Evolutionary conservation across 2,888 invertebrate species (phyloP).

Genomic region (Halocaridina rubra): DNA sequence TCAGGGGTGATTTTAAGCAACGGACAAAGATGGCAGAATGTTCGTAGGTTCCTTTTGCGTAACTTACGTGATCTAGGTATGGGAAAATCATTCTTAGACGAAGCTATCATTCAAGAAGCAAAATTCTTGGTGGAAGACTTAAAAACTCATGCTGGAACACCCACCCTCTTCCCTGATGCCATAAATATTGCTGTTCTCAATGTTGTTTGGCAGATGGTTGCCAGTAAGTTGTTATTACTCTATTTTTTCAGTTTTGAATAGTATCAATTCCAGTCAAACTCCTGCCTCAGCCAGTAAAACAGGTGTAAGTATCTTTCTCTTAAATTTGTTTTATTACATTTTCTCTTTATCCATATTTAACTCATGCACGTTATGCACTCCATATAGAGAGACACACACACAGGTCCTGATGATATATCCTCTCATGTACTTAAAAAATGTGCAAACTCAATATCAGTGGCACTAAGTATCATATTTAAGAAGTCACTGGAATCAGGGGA

Average conservation of each 20-base stretch:
- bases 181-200: conserved; percentile 22
- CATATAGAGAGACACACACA: too few species aligned
- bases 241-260: background rate
- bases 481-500: too few species aligned
- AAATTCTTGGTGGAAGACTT: conserved; percentile 20
- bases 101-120: conserved; percentile 22
- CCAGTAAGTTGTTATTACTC: conserved; percentile 13
- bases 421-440: too few species aligned
- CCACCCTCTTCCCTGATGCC: background rate
- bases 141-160: background rate
- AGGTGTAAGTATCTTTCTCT: too few species aligned
- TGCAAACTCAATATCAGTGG: too few species aligned
- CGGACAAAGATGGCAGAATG: conserved; percentile 7
- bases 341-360: too few species aligned
- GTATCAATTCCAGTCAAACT: too few species aligned
- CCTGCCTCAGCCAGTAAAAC: too few species aligned
- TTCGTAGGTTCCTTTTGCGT: conserved; percentile 31
- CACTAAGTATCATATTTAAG: too few species aligned
- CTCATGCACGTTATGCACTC: too few species aligned
- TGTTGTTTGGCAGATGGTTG: conserved; percentile 43
- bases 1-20: conserved; percentile 32
- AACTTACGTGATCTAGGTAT: conserved; percentile 37
- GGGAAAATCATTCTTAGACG: conserved; percentile 37
- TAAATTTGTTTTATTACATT: too few species aligned
- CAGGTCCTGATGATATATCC: too few species aligned